These are phyloP conservation scores for Metellina segmentata DNA, from an alignment of 2,888 invertebrate genomes.

Conservation along the genomic window DNA sequence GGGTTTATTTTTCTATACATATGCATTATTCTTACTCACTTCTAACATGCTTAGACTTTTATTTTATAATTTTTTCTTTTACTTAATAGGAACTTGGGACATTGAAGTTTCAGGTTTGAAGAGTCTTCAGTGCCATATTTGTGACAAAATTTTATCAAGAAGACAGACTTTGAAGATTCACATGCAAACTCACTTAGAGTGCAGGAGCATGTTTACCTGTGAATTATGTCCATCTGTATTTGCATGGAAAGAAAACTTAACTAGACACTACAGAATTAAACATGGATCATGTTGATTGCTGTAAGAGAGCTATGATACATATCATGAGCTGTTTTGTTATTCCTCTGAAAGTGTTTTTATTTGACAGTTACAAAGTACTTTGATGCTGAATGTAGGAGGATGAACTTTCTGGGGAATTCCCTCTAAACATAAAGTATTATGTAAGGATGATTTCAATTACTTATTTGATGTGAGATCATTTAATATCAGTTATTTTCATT, in stretches of 20 bases:
- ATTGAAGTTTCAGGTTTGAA: constrained; percentile 11
- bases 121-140: constrained; percentile 61
- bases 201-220: constrained; percentile 46
- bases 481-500: neutral
- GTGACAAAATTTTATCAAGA: constrained; percentile 63
- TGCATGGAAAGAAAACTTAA: constrained; percentile 65
- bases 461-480: constrained; percentile 5
- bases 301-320: neutral
- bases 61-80: neutral
- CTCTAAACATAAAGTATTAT: neutral
- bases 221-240: constrained; percentile 50
- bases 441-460: constrained; percentile 2
- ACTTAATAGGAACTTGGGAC: constrained; percentile 43
- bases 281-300: constrained; percentile 33
- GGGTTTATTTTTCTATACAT: too few relatives aligned
- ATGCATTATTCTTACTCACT: too few relatives aligned
- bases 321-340: neutral
- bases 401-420: neutral
- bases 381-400: neutral
- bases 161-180: constrained; percentile 69
- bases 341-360: neutral
- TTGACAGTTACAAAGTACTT: neutral
- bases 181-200: constrained; percentile 58
- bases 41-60: too few relatives aligned
- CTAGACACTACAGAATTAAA: constrained; percentile 53